These are phyloP conservation scores for Dexiosoma caninum DNA, from an alignment of 2,888 invertebrate genomes.

Conservation along the genomic window DNA sequence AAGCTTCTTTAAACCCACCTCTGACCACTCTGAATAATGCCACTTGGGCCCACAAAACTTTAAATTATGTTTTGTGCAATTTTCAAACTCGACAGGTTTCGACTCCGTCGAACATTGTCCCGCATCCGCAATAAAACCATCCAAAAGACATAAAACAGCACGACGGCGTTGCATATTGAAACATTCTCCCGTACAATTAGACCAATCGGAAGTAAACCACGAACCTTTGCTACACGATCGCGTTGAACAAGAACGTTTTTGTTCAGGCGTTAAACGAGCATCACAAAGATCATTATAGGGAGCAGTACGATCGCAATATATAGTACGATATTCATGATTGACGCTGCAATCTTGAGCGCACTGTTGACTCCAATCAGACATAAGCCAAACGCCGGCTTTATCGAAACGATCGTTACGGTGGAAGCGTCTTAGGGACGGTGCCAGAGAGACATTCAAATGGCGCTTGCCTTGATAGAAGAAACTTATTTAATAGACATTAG, in stretches of 20 bases:
- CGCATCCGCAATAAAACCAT: conserved; percentile 68
- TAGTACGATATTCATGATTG: conserved; percentile 84
- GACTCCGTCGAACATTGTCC: conserved; percentile 80
- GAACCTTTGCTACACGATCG: conserved; percentile 82
- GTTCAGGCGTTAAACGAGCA: conserved; percentile 80
- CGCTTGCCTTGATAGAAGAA: conserved; percentile 52
- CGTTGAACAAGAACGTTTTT: conserved; percentile 81
- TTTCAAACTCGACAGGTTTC: conserved; percentile 82
- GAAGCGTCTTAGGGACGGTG: conserved; percentile 65
- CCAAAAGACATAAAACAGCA: conserved; percentile 69
- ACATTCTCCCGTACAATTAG: conserved; percentile 76
- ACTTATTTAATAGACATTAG: not conserved
- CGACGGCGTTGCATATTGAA: conserved; percentile 70
- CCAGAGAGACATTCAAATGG: conserved; percentile 40
- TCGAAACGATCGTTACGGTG: conserved; percentile 67
- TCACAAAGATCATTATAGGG: conserved; percentile 81
- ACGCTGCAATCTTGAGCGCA: conserved; percentile 86
- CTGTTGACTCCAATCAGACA: conserved; percentile 74
- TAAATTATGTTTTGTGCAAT: conserved; percentile 79
- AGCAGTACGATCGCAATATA: conserved; percentile 81
- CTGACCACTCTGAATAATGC: conserved; percentile 81
- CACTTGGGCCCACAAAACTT: conserved; percentile 76
- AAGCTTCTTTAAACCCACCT: conserved; percentile 75
- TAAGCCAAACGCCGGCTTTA: conserved; percentile 72
- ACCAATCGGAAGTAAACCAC: conserved; percentile 90